These are phyloP conservation scores for Sorex maritimensis DNA, from an alignment of 2,797 vertebrate genomes.

Conservation along the genomic window DNA sequence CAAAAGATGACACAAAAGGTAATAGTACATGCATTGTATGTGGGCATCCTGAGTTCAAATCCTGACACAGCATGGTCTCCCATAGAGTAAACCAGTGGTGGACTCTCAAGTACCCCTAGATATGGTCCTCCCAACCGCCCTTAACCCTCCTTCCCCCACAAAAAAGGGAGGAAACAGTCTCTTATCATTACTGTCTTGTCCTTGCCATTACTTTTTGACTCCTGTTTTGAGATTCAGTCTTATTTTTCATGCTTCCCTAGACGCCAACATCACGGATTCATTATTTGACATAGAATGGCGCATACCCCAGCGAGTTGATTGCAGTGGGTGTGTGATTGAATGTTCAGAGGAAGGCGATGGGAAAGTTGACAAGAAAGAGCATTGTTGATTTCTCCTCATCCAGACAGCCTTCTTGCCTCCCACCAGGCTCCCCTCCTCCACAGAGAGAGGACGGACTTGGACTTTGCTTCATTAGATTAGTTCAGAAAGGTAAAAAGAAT, in stretches of 20 bases:
- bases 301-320: background rate
- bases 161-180: background rate
- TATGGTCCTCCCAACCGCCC: no score
- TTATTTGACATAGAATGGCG: background rate
- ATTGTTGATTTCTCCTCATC: background rate
- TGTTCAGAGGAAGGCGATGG: background rate
- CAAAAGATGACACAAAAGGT: no score
- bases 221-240: slow-evolving; percentile 37
- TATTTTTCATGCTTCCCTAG: background rate
- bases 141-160: no score
- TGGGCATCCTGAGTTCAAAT: no score
- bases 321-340: background rate
- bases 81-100: no score
- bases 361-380: background rate
- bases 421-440: background rate
- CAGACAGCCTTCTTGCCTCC: background rate
- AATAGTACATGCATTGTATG: no score
- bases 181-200: background rate
- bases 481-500: slow-evolving; percentile 25
- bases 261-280: no score
- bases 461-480: background rate
- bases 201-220: background rate
- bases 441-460: background rate
- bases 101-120: no score
- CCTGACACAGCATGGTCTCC: no score